These are phyloP conservation scores for Alsophila aescularia DNA, from an alignment of 2,888 invertebrate species.

Conservation along the genomic window DNA sequence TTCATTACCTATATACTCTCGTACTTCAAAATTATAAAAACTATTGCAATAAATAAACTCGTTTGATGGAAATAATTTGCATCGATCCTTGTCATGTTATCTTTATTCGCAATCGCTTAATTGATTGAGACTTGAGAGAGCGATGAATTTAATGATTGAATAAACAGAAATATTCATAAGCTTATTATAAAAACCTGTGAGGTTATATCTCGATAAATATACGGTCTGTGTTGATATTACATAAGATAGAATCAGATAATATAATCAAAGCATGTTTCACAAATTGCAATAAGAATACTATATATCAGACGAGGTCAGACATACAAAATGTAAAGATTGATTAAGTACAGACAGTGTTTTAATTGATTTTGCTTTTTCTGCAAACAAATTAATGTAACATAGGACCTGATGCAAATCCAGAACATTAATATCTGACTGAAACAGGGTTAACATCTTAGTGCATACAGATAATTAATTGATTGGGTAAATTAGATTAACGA, in stretches of 20 bases:
- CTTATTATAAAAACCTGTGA: not conserved
- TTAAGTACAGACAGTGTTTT: not conserved
- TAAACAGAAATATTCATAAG: not conserved
- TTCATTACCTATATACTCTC: not conserved
- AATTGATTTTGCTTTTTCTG: not conserved
- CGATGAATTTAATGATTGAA: not conserved
- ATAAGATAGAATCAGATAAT: not conserved
- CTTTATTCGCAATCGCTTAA: not conserved
- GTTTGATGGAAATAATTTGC: not conserved
- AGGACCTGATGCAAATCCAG: slow-evolving; percentile 11
- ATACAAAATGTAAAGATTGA: too few relatives aligned
- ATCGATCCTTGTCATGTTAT: slow-evolving; percentile 11
- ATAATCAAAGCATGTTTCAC: not conserved
- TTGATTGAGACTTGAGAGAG: not conserved
- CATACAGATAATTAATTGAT: slow-evolving; percentile 19
- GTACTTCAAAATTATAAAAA: not conserved
- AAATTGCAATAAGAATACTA: not conserved
- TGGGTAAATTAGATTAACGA: not conserved
- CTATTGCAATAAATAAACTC: not conserved
- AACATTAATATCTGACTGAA: slow-evolving; percentile 17
- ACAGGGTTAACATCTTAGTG: slow-evolving; percentile 11
- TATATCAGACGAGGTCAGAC: too few relatives aligned
- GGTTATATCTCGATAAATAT: too few relatives aligned
- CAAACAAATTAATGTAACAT: not conserved
- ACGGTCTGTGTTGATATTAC: too few relatives aligned